These are phyloP conservation scores for Clarias laeviceps DNA, from an alignment of 2,797 vertebrate genomes.

Conservation along the genomic window DNA sequence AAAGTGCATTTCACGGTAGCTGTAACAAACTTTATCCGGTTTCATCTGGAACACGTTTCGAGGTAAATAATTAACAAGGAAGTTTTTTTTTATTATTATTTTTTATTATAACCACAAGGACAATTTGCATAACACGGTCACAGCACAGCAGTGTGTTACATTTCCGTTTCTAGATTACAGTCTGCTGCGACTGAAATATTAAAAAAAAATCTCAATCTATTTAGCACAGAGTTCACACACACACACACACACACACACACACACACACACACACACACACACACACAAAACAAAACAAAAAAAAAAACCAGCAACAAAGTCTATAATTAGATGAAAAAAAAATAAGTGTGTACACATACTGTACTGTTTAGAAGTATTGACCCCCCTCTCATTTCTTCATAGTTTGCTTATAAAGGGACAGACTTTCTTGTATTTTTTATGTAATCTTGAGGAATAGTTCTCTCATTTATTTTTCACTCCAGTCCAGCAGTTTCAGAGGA, in stretches of 20 bases:
- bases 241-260: no score
- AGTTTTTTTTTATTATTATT: not conserved
- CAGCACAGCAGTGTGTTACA: not conserved
- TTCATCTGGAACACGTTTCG: not conserved
- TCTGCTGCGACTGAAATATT: not conserved
- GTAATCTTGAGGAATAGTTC: no score
- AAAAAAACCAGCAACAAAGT: not conserved
- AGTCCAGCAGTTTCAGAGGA: no score
- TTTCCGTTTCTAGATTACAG: constrained; percentile 14
- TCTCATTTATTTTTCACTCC: no score
- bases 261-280: no score
- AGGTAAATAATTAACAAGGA: not conserved
- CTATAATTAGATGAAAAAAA: not conserved
- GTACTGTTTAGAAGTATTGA: no score
- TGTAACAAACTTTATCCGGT: not conserved
- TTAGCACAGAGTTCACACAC: not conserved
- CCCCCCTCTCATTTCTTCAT: no score
- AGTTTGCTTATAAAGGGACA: no score
- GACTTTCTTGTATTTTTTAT: no score
- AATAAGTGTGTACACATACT: not conserved
- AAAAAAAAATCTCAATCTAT: not conserved
- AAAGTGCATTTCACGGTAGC: not conserved
- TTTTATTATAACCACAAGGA: not conserved
- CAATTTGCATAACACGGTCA: constrained; percentile 20
- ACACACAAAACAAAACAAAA: no score